These are phyloP conservation scores for Lepilemur ruficaudatus DNA, from an alignment of 2,797 vertebrate genomes.

Conservation along the genomic window DNA sequence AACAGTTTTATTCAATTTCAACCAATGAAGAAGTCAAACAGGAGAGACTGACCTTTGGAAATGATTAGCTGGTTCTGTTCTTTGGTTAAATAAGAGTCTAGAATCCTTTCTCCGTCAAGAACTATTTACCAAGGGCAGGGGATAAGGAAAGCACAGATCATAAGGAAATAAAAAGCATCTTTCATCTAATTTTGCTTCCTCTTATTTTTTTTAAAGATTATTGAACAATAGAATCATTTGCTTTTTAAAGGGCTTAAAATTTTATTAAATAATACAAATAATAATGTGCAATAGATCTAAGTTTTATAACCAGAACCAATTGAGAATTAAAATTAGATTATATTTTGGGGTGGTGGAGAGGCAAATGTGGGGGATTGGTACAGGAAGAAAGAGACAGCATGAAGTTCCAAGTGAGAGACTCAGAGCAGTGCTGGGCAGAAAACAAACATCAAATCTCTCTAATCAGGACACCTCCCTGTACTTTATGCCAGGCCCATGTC, in stretches of 20 bases:
- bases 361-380: neutral
- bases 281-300: neutral
- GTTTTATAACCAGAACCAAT: neutral
- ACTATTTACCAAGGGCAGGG: neutral
- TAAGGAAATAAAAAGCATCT: slow-evolving; percentile 29
- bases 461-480: neutral
- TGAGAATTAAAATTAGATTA: slow-evolving; percentile 22
- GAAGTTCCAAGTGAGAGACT: neutral
- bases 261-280: neutral
- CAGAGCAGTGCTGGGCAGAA: neutral
- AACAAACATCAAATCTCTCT: neutral
- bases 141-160: neutral
- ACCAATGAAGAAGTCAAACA: neutral
- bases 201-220: neutral
- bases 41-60: neutral
- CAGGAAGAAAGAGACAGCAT: neutral
- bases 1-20: slow-evolving; percentile 27
- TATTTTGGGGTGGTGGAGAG: neutral
- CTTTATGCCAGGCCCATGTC: neutral
- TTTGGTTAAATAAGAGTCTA: slow-evolving; percentile 36
- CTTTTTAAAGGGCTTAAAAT: neutral
- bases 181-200: neutral
- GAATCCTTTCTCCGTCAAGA: neutral
- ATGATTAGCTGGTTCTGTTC: neutral
- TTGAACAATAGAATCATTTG: neutral